Conservation (phyloP, 1,140 invertebrate genomes). For the Caenorhabditis inopinata region DNA sequence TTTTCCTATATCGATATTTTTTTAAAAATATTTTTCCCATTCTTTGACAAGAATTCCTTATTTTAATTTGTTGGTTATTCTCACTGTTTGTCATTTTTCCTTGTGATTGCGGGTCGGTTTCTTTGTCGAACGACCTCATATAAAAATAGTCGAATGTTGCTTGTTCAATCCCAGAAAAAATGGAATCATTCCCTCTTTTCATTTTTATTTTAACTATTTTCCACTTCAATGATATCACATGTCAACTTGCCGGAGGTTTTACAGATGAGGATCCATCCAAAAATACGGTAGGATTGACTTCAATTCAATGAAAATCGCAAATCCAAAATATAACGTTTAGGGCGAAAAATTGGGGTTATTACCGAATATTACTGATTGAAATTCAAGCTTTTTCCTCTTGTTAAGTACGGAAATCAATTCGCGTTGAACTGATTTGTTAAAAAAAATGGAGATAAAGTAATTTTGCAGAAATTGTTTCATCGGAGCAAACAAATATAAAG, state of each 20-base stretch:
- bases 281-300: background rate
- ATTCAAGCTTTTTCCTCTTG: too few species aligned
- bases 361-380: background rate
- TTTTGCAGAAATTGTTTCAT: too few species aligned
- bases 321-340: background rate
- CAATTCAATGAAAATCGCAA: too few species aligned
- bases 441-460: too few species aligned
- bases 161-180: background rate
- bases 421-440: too few species aligned
- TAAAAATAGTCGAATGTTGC: conserved; percentile 5
- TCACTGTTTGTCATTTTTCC: too few species aligned
- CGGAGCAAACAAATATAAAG: too few species aligned
- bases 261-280: background rate
- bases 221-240: background rate
- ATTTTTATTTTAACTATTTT: background rate
- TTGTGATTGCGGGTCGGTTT: background rate
- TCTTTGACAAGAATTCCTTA: too few species aligned
- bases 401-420: too few species aligned
- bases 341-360: background rate
- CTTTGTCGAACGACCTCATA: background rate
- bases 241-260: background rate
- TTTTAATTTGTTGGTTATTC: too few species aligned
- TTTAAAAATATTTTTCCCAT: too few species aligned
- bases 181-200: background rate
- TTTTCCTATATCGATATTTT: too few species aligned